Base-by-base conservation (phyloP, 2,113 vertebrate genomes). In the Emydura subglobosa region DNA sequence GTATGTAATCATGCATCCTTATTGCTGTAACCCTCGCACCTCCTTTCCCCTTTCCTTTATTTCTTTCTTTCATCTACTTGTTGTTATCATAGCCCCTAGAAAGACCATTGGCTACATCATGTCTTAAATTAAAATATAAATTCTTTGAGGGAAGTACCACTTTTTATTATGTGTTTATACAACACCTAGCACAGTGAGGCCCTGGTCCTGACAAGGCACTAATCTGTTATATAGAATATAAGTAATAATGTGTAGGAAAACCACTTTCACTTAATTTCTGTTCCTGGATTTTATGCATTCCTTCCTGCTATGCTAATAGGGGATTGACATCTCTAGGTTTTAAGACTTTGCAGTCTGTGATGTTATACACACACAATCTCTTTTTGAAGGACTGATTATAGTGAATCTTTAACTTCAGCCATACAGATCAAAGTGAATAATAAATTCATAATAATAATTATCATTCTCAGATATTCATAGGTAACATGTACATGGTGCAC, bases 341-440 rank as follows among this genome's bases (percentile, higher is more conserved):
- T 85, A 89, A 81, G 44, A 80, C 72, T 83, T 85, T 95, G 22
- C 34, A 9, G 10, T 78, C 82, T 84, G 14, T 1, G 0, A 14
- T 61, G n/a, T 80, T 47, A 59, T 29, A 50, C 13, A 51, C 8
- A 55, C 4, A 31, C 34, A 53, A 16, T 83, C 29, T 85, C 51
- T 68, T 85, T 89, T 29, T 84, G 91, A 92, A 87, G 55, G 39
- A 68, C 44, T 80, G n/a, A 87, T 91, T 42, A 29, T 89, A 54
- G 31, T 21, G 68, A 42, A 27, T 68, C 79, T 92, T 91, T 87
- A 76, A 31, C 49, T 89, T 92, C 79, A 82, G n/a, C 88, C 83
- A 72, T 21, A 39, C 8, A 85, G 50, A 88, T 92, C 72, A 92
- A 90, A 93, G 72, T 68, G 92, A 93, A 87, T 92, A 72, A 34